Evolutionary conservation across 37 sponge, comb jelly and placozoan species (phyloP).

Genomic region (Haliclona indistincta): DNA sequence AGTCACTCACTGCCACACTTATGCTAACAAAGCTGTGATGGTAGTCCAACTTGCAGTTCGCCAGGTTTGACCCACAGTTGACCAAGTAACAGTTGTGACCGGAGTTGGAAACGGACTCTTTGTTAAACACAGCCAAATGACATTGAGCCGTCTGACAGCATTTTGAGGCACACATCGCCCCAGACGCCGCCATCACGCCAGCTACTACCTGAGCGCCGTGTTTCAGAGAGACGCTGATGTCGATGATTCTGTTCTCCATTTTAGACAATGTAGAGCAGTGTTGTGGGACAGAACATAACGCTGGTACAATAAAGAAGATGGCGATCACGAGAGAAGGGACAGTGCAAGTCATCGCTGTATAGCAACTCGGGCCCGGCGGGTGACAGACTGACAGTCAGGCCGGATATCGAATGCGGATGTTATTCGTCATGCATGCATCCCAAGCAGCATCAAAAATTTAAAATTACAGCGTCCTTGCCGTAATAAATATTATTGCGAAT

Average conservation of each 20-base stretch:
- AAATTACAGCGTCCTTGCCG: too few species aligned
- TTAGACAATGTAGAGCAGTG: neutral
- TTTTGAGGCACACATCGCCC: slow-evolving; percentile 25
- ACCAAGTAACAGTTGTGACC: slow-evolving; percentile 68
- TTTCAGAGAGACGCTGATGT: slow-evolving; percentile 45
- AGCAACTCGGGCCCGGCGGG: too few species aligned
- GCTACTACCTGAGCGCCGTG: slow-evolving; percentile 49
- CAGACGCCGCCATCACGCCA: slow-evolving; percentile 2
- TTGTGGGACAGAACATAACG: too few species aligned
- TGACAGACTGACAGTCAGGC: too few species aligned
- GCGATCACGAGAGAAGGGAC: too few species aligned
- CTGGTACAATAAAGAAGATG: too few species aligned
- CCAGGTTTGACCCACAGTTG: slow-evolving; percentile 21
- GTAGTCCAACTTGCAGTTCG: slow-evolving; percentile 38
- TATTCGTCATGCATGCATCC: too few species aligned
- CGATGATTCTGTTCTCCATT: slow-evolving; percentile 35
- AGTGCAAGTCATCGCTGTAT: too few species aligned
- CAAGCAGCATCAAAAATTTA: too few species aligned
- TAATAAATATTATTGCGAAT: too few species aligned
- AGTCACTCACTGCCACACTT: neutral
- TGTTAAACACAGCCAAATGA: slow-evolving; percentile 63
- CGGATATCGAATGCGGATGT: too few species aligned
- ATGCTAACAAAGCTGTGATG: slow-evolving; percentile 28
- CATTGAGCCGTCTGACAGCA: slow-evolving; percentile 34
- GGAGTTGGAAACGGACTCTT: slow-evolving; percentile 27